phyloP scores from a whole-genome alignment of 23 tunicate species.

The Styela clava region DNA sequence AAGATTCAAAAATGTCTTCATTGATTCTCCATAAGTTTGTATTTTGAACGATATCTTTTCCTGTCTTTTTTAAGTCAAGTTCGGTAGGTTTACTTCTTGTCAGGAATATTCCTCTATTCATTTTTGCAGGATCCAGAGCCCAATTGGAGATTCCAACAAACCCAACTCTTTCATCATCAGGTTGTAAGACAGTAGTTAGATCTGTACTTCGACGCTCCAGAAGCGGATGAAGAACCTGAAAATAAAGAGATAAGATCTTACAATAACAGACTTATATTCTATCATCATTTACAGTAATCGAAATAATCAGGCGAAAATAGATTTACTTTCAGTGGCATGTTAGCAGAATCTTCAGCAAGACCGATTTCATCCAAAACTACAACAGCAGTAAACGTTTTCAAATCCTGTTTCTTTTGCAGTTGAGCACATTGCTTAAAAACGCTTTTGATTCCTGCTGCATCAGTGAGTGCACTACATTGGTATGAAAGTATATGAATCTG shows the following conservation, averaged over 20 bases:
- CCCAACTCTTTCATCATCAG: constrained; percentile 31
- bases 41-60: constrained; percentile 42
- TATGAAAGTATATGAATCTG: constrained; percentile 44
- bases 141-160: constrained; percentile 72
- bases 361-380: constrained; percentile 78
- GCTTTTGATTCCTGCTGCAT: constrained; percentile 67
- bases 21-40: constrained; percentile 7
- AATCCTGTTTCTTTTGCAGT: constrained; percentile 46
- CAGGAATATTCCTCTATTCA: constrained; percentile 72
- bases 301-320: neutral
- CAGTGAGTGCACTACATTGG: constrained; percentile 67
- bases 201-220: constrained; percentile 34
- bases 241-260: constrained; percentile 23
- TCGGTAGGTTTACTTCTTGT: constrained; percentile 42
- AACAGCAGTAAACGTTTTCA: constrained; percentile 41
- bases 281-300: neutral
- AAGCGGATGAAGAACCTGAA: constrained; percentile 58
- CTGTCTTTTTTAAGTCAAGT: constrained; percentile 37
- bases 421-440: constrained; percentile 54
- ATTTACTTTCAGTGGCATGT: constrained; percentile 28
- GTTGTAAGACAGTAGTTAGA: neutral
- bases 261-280: neutral
- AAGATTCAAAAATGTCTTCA: constrained; percentile 10
- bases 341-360: constrained; percentile 65
- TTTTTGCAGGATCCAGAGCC: constrained; percentile 69